Base-by-base conservation (phyloP, 2,888 invertebrate species). In the Eumacrocentrus americanus region DNA sequence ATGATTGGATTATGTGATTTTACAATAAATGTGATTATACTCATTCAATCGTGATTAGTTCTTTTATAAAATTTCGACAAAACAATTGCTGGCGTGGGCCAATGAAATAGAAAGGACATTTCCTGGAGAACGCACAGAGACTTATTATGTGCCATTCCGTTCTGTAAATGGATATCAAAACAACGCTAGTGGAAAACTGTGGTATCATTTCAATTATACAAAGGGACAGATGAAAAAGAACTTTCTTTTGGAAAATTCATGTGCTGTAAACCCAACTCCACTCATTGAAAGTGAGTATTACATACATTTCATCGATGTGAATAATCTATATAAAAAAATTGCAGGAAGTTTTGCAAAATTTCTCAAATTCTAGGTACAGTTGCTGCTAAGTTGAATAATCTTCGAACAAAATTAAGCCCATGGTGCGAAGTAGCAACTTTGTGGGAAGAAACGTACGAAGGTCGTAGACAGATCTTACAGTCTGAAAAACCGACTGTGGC, bases 161-260 rank as follows among this genome's bases (percentile, higher is more conserved):
- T 16, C 37, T 11, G 51, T 20, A 20, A 16, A 20, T 18, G 37
- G 35, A 20, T 35, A 51, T 9, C 34, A 51, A 11, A 35, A 35
- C 5, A 37, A 18, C 20, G 51, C 51, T 3, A 37, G 18, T 35
- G 37, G 51, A 2, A 51, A 51, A 51, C 18, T 18, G 2, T 51
- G 51, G 51, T 5, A 51, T 20, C 51, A 51, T 16, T 35, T 34
- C 18, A 51, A 51, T 16, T 51, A 51, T 11, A 51, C 16, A 5
- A 51, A 51, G 35, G 3, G 3, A 9, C 11, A 12, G 12, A 5
- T 48, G 7, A 25, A 34, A 25, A 25, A 48, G 9, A 29, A 6
- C n/a, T 14, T 6, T 12, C 14, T 48, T 14, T 7, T 48, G 29
- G 1, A 11, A 20, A n/a, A 6, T 37, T 5, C 4, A 12, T 20